Conservation (phyloP, 2,888 invertebrate genomes). For the Limulus polyphemus region DNA sequence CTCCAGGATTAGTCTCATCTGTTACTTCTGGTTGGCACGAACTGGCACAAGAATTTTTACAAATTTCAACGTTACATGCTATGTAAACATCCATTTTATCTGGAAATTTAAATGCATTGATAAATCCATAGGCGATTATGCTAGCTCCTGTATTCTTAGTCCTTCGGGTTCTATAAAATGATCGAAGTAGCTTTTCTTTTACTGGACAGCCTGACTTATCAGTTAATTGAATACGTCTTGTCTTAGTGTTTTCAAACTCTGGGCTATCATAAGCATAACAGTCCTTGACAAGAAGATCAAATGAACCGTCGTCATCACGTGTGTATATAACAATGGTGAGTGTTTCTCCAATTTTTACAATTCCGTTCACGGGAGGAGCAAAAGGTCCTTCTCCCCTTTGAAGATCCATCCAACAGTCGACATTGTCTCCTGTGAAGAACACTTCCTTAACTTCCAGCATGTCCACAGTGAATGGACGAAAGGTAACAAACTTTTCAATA, state of each 20-base stretch:
- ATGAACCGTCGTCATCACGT: slow-evolving; percentile 49
- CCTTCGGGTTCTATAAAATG: slow-evolving; percentile 23
- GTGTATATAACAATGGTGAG: slow-evolving; percentile 55
- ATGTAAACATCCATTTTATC: slow-evolving; percentile 57
- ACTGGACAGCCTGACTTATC: slow-evolving; percentile 28
- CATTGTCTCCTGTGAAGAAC: slow-evolving; percentile 41
- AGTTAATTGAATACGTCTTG: slow-evolving; percentile 24
- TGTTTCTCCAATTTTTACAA: slow-evolving; percentile 56
- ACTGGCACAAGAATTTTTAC: slow-evolving; percentile 27
- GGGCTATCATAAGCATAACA: slow-evolving; percentile 47
- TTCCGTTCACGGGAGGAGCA: slow-evolving; percentile 47
- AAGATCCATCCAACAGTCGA: slow-evolving; percentile 67
- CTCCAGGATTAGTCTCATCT: not conserved
- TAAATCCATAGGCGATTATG: slow-evolving; percentile 51
- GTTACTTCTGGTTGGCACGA: slow-evolving; percentile 7
- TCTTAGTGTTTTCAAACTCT: slow-evolving; percentile 16
- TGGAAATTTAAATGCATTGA: slow-evolving; percentile 60
- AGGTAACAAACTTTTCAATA: slow-evolving; percentile 27
- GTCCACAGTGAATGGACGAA: slow-evolving; percentile 27
- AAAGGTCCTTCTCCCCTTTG: slow-evolving; percentile 53
- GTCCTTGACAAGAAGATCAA: slow-evolving; percentile 54
- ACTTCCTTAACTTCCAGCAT: slow-evolving; percentile 27
- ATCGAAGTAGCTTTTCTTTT: slow-evolving; percentile 28
- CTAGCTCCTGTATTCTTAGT: slow-evolving; percentile 47
- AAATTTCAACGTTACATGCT: slow-evolving; percentile 59